These are phyloP conservation scores for Bovichtus variegatus DNA, from an alignment of 2,797 vertebrate species.

Conservation along the genomic window DNA sequence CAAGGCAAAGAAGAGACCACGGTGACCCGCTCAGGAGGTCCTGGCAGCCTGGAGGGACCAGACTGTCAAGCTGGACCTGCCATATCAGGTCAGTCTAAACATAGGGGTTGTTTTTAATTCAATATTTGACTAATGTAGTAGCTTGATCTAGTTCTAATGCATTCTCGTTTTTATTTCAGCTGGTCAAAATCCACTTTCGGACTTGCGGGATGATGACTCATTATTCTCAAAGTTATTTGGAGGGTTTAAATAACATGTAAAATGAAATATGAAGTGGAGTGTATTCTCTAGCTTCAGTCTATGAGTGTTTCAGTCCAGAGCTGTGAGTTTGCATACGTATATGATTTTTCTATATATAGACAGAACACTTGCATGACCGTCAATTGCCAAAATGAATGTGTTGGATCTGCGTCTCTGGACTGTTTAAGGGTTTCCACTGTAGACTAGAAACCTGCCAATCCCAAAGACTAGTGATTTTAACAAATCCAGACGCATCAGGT, in stretches of 20 bases:
- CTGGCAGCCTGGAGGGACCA: slow-evolving; percentile 54
- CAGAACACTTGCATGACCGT: background rate
- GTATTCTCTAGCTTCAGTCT: background rate
- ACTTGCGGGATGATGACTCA: slow-evolving; percentile 81
- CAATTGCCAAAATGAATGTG: slow-evolving; percentile 48
- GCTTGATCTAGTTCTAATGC: background rate
- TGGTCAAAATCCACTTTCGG: slow-evolving; percentile 49
- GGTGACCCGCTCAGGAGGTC: slow-evolving; percentile 82
- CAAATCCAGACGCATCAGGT: background rate
- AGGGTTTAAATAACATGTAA: slow-evolving; percentile 74
- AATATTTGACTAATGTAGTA: too few relatives aligned
- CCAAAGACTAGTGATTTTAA: background rate
- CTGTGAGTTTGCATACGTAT: slow-evolving; percentile 22
- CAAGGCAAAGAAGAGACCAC: slow-evolving; percentile 89
- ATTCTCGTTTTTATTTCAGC: slow-evolving; percentile 69
- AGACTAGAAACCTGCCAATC: slow-evolving; percentile 21
- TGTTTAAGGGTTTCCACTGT: background rate
- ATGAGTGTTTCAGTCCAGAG: slow-evolving; percentile 8
- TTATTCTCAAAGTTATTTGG: slow-evolving; percentile 87
- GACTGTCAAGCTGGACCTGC: slow-evolving; percentile 40
- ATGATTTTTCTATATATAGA: background rate
- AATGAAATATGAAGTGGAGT: slow-evolving; percentile 39
- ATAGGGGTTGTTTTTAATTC: background rate
- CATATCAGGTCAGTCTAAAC: slow-evolving; percentile 60
- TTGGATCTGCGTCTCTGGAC: background rate